Conservation (phyloP, 53 echinoderm and acorn worm species). For the Mesocentrotus franciscanus region DNA sequence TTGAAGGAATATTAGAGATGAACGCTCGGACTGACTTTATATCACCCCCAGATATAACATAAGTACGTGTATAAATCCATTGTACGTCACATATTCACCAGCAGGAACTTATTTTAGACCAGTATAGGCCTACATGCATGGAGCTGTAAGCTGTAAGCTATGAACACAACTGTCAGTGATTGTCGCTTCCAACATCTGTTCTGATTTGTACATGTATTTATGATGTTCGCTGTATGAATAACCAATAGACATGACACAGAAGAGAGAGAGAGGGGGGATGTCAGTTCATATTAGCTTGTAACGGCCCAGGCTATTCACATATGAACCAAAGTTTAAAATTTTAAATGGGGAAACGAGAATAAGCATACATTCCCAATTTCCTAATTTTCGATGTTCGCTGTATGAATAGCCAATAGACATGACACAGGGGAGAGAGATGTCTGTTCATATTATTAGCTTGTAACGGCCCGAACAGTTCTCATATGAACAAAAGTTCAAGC, state of each 20-base stretch:
- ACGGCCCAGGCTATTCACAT: not conserved
- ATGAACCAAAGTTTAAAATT: too few species aligned
- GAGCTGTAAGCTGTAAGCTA: not conserved
- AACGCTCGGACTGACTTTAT: too few species aligned
- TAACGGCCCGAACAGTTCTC: too few species aligned
- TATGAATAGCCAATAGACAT: not conserved
- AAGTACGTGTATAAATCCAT: too few species aligned
- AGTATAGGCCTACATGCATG: not conserved
- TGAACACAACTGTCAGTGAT: not conserved
- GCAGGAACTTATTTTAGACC: too few species aligned
- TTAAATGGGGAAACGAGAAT: too few species aligned
- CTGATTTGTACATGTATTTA: constrained; percentile 12
- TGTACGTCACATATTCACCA: too few species aligned
- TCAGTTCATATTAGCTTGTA: not conserved
- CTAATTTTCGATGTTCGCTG: not conserved
- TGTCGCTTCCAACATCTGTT: not conserved
- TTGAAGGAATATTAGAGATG: too few species aligned
- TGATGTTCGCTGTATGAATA: not conserved
- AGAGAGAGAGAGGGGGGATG: not conserved
- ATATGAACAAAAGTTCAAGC: too few species aligned
- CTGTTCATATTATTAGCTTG: not conserved
- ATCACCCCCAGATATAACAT: too few species aligned
- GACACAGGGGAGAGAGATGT: not conserved
- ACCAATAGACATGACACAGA: not conserved
- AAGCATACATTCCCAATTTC: too few species aligned